Percentiles rank a stretch among this genome's conserved stretches.
phyloP scores from a whole-genome alignment of 2,113 vertebrate genomes.

The Anhinga rufa region DNA sequence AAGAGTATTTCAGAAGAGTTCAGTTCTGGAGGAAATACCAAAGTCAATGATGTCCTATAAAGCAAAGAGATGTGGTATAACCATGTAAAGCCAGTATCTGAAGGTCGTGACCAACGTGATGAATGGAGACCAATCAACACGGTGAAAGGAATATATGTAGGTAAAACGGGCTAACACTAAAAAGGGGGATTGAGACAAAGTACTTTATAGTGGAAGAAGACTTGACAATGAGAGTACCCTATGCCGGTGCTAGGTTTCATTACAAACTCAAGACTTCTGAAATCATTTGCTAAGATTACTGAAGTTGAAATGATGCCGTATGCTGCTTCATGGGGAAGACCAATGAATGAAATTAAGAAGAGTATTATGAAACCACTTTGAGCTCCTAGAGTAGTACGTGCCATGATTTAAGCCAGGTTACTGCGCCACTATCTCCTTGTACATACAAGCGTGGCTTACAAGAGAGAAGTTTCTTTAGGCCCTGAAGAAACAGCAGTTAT shows the following conservation, averaged over 20 bases:
- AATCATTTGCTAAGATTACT: background rate
- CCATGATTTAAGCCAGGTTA: background rate
- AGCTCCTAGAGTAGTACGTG: too few relatives aligned
- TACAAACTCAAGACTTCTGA: background rate
- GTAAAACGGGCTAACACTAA: background rate
- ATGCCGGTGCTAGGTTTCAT: background rate
- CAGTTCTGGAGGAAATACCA: background rate
- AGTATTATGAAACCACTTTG: accelerated
- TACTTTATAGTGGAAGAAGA: background rate
- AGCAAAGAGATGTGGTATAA: background rate
- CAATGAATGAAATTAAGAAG: background rate
- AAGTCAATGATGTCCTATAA: background rate
- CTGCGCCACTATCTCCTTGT: background rate
- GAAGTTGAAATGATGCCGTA: background rate
- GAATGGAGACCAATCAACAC: background rate
- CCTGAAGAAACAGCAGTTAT: background rate
- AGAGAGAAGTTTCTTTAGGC: background rate
- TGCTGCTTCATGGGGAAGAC: background rate
- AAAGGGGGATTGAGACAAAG: background rate
- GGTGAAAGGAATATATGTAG: accelerated
- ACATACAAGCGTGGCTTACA: accelerated
- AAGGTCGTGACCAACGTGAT: background rate
- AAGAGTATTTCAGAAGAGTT: background rate
- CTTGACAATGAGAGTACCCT: background rate
- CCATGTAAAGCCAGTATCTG: accelerated